Evolutionary conservation across 2,113 vertebrate species (phyloP).

Genomic region (Benitochromis conjunctus): DNA sequence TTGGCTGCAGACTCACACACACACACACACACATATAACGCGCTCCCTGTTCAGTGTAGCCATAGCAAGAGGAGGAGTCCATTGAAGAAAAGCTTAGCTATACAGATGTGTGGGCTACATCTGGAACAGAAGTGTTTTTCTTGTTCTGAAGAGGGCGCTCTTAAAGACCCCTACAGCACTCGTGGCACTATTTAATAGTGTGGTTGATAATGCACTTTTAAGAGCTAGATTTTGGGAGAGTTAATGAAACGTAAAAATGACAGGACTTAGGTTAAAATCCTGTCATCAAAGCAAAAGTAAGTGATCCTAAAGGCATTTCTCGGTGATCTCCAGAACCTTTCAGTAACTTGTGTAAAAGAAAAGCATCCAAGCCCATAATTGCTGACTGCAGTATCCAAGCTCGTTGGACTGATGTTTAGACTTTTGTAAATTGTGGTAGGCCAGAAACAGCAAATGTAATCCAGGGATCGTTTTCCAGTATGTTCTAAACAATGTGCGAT

Average conservation of each 20-base stretch:
- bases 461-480: background rate
- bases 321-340: background rate
- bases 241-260: background rate
- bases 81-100: constrained; percentile 4
- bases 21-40: background rate
- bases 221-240: background rate
- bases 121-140: constrained; percentile 38
- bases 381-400: constrained; percentile 5
- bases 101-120: constrained; percentile 71
- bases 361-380: constrained; percentile 24
- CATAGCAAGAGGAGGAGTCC: constrained; percentile 17
- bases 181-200: constrained; percentile 32
- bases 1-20: too few relatives aligned
- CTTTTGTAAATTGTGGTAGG: background rate
- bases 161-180: background rate
- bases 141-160: constrained; percentile 53
- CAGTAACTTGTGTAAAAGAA: background rate
- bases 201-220: background rate
- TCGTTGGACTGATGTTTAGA: background rate
- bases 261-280: background rate
- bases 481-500: background rate
- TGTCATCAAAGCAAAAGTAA: background rate
- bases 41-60: background rate
- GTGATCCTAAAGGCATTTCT: background rate
- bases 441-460: background rate